phyloP scores from a whole-genome alignment of 2,888 invertebrate genomes.

The Matsumyia berberina region DNA sequence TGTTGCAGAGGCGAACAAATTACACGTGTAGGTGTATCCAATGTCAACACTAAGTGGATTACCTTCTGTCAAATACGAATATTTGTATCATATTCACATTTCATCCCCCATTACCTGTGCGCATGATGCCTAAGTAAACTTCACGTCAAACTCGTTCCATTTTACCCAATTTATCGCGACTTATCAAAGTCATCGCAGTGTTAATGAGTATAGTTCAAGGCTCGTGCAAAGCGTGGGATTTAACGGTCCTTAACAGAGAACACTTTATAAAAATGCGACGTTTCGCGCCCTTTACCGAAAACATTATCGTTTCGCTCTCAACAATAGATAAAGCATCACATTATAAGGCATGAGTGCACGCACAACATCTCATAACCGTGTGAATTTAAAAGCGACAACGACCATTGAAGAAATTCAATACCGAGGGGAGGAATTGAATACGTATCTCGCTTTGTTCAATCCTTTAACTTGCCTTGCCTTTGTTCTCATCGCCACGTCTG shows the following conservation, averaged over 20 bases:
- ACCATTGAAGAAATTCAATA: constrained; percentile 18
- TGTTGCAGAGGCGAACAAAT: no score
- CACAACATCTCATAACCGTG: constrained; percentile 5
- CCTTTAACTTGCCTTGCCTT: background rate
- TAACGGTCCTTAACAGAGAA: background rate
- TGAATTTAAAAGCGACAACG: background rate
- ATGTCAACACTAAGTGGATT: background rate
- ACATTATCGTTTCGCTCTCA: constrained; percentile 3
- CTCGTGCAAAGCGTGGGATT: background rate
- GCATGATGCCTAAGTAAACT: constrained; percentile 2
- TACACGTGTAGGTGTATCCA: no score
- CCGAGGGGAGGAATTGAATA: background rate
- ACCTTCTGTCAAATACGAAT: background rate
- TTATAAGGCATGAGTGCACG: constrained; percentile 19
- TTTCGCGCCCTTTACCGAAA: background rate
- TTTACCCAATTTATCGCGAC: constrained; percentile 7
- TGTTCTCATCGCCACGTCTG: background rate
- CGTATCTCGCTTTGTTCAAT: background rate
- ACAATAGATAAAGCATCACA: constrained; percentile 3
- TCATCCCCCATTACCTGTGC: constrained; percentile 6
- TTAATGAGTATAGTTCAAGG: constrained; percentile 4
- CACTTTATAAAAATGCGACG: background rate
- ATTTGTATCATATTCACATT: constrained; percentile 2
- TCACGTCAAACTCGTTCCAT: background rate
- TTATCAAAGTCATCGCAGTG: constrained; percentile 17